phyloP scores from a whole-genome alignment of 1,140 invertebrate species.

The Dendroctonus ponderosae region DNA sequence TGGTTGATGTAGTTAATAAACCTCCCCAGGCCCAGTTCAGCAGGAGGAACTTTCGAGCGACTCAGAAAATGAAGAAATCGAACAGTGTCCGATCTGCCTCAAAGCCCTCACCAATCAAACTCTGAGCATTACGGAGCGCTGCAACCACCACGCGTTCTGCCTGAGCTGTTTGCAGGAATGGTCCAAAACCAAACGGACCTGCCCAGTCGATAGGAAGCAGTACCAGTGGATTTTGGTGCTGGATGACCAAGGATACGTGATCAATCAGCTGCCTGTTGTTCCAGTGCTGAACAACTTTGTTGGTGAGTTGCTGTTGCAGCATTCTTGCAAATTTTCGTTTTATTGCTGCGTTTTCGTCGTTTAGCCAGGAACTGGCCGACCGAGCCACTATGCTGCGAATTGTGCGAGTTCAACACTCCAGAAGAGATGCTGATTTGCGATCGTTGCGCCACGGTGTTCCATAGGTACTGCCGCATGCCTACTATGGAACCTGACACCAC shows the following conservation, averaged over 20 bases:
- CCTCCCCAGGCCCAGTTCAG: too few relatives aligned
- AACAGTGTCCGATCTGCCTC: slow-evolving; percentile 84
- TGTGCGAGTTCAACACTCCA: slow-evolving; percentile 81
- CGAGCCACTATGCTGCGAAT: slow-evolving; percentile 75
- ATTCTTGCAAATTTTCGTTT: slow-evolving; percentile 36
- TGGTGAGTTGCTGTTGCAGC: slow-evolving; percentile 47
- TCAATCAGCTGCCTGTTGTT: slow-evolving; percentile 56
- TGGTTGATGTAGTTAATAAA: too few relatives aligned
- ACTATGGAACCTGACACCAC: slow-evolving; percentile 64
- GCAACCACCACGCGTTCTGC: slow-evolving; percentile 82
- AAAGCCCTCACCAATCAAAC: slow-evolving; percentile 69
- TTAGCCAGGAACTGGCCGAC: slow-evolving; percentile 41
- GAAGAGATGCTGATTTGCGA: slow-evolving; percentile 89
- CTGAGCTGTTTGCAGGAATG: slow-evolving; percentile 85
- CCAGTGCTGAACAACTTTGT: not conserved
- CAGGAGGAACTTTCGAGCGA: too few relatives aligned
- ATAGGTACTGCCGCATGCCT: slow-evolving; percentile 80
- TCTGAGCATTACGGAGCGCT: slow-evolving; percentile 78
- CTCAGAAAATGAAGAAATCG: slow-evolving; percentile 57
- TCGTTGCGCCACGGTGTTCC: slow-evolving; percentile 77
- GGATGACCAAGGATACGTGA: slow-evolving; percentile 63
- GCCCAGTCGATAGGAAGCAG: slow-evolving; percentile 82
- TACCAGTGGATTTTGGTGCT: slow-evolving; percentile 70
- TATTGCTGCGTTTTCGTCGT: slow-evolving; percentile 38
- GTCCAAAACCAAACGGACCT: slow-evolving; percentile 91